A percentile compares a stretch with the other conserved stretches of the same genome.
Evolutionary conservation across 2,113 vertebrate species (phyloP).

Genomic region (Vicugna pacos): DNA sequence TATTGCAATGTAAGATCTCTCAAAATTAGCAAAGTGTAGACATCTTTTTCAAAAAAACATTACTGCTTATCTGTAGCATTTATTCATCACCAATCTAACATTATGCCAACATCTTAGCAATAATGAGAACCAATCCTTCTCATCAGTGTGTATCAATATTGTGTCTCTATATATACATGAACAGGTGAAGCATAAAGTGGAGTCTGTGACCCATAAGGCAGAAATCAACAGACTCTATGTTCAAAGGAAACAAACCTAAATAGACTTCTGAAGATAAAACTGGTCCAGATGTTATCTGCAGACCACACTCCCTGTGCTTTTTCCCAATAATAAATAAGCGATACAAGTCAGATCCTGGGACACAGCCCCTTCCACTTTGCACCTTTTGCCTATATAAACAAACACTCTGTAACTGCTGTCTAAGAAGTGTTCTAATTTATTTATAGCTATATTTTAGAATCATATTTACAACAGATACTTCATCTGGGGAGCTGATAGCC

Average conservation of each 20-base stretch:
- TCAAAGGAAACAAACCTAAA: conserved; percentile 47
- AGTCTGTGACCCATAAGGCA: conserved; percentile 16
- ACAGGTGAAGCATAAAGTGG: not conserved
- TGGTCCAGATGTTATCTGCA: conserved; percentile 43
- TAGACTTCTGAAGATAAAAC: conserved; percentile 39
- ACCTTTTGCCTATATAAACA: not conserved
- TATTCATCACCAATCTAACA: not conserved
- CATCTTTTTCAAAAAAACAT: not conserved
- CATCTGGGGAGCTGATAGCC: conserved; percentile 66
- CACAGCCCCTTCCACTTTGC: not conserved
- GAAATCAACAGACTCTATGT: conserved; percentile 19
- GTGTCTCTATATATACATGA: not conserved
- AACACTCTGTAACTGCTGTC: not conserved
- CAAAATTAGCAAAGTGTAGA: conserved; percentile 14
- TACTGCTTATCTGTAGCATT: not conserved
- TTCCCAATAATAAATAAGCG: not conserved
- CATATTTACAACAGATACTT: conserved; percentile 66
- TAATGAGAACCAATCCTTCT: not conserved
- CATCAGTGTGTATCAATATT: not conserved
- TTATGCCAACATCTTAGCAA: not conserved
- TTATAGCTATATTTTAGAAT: conserved; percentile 36
- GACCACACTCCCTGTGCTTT: not conserved
- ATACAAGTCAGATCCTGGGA: not conserved
- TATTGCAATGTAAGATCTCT: not conserved
- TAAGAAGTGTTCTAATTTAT: conserved; percentile 65